Evolutionary conservation across 1,140 invertebrate species (phyloP).

Genomic region (Papilio polytes): DNA sequence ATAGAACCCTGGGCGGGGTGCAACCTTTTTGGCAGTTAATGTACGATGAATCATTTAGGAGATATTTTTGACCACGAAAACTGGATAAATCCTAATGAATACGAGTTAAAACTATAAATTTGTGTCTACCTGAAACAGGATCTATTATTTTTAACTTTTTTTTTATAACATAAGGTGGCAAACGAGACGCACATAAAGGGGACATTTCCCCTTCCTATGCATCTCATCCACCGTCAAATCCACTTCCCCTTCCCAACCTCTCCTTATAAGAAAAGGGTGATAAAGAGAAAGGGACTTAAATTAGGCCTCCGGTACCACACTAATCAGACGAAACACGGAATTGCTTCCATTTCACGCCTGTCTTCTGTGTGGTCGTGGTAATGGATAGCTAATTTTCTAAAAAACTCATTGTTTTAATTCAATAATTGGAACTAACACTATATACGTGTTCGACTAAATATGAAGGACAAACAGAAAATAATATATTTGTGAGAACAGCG

Average conservation of each 20-base stretch:
- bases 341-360: too few relatives aligned
- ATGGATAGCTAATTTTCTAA: background rate
- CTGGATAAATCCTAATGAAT: background rate
- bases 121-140: background rate
- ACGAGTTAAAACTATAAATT: background rate
- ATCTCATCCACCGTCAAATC: too few relatives aligned
- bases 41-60: background rate
- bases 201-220: too few relatives aligned
- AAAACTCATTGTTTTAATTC: background rate
- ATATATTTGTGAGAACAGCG: slow-evolving; percentile 1
- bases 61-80: background rate
- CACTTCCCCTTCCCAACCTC: too few relatives aligned
- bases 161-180: too few relatives aligned
- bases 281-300: too few relatives aligned
- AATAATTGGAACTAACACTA: background rate
- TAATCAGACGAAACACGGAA: too few relatives aligned
- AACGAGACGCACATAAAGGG: too few relatives aligned
- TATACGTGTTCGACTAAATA: background rate
- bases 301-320: too few relatives aligned
- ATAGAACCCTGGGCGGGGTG: background rate
- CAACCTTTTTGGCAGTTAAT: background rate
- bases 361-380: too few relatives aligned
- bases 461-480: background rate
- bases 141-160: background rate
- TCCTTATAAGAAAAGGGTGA: too few relatives aligned